Evolutionary conservation across 2,797 vertebrate genomes (phyloP).

Genomic region (Sylvia borin): DNA sequence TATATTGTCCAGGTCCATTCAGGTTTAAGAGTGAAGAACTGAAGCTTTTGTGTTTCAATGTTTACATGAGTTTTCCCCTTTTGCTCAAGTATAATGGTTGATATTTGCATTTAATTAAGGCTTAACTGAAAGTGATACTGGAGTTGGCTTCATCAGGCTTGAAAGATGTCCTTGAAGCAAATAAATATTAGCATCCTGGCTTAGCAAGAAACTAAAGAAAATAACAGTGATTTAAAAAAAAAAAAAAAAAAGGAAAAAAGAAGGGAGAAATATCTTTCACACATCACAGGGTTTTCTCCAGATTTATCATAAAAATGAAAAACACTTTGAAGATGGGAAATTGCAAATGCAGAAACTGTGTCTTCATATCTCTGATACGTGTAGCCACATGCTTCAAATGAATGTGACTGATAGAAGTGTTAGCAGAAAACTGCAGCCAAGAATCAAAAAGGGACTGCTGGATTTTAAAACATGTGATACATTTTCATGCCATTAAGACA

Average conservation of each 20-base stretch:
- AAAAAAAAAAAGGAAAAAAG: neutral
- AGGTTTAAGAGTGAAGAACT: slow-evolving; percentile 32
- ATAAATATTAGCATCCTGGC: slow-evolving; percentile 36
- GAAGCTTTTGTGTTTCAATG: slow-evolving; percentile 49
- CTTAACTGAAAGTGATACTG: slow-evolving; percentile 29
- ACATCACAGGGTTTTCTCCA: slow-evolving; percentile 29
- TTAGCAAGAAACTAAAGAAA: slow-evolving; percentile 22
- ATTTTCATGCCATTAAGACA: slow-evolving; percentile 5
- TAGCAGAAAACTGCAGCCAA: neutral
- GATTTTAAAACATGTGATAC: slow-evolving; percentile 41
- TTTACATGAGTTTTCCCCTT: slow-evolving; percentile 22
- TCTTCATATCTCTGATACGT: neutral
- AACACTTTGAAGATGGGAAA: slow-evolving; percentile 18
- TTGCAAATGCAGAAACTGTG: slow-evolving; percentile 27
- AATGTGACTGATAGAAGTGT: slow-evolving; percentile 59
- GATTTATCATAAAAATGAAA: slow-evolving; percentile 23
- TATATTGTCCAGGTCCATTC: slow-evolving; percentile 13
- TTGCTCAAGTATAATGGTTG: slow-evolving; percentile 5
- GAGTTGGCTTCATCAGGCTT: slow-evolving; percentile 5
- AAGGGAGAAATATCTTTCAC: neutral
- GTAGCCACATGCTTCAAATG: slow-evolving; percentile 12
- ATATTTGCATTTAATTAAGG: slow-evolving; percentile 26
- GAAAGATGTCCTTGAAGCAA: slow-evolving; percentile 44
- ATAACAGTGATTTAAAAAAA: neutral
- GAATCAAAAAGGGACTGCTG: neutral